Conservation (phyloP, 2,113 vertebrate species). For the Aptenodytes forsteri region DNA sequence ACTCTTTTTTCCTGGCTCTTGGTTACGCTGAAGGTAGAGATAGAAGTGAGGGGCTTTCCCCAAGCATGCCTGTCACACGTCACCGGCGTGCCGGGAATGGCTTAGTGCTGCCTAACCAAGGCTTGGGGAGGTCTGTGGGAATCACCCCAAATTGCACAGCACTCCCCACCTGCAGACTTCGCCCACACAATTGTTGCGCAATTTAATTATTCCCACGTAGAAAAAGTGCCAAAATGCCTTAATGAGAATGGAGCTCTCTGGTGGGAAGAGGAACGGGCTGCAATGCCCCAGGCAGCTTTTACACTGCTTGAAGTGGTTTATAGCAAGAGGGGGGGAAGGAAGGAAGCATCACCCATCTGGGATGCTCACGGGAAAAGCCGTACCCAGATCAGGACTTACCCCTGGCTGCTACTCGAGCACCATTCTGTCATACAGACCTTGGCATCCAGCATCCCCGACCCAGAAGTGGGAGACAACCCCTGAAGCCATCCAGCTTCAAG, state of each 20-base stretch:
- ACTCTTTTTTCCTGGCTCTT: background rate
- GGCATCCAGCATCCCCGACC: background rate
- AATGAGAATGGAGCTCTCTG: background rate
- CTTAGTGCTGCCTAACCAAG: background rate
- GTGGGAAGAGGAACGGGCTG: background rate
- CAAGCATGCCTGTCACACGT: accelerated
- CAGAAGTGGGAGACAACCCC: background rate
- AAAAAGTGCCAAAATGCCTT: background rate
- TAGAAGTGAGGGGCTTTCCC: background rate
- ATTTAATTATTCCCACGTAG: accelerated
- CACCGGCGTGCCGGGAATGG: accelerated
- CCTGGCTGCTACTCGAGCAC: background rate
- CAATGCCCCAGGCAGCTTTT: background rate
- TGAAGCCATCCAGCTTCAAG: background rate
- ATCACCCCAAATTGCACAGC: background rate
- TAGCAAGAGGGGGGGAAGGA: background rate
- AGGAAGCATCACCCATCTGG: background rate
- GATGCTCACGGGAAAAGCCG: background rate
- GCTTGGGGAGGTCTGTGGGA: background rate
- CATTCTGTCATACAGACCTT: background rate
- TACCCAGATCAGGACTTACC: background rate
- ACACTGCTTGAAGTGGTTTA: background rate
- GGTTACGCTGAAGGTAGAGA: background rate
- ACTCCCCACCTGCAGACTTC: background rate
- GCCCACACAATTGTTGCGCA: accelerated